Evolutionary conservation across 1,140 invertebrate species (phyloP).

Genomic region (Drosophila melanogaster): DNA sequence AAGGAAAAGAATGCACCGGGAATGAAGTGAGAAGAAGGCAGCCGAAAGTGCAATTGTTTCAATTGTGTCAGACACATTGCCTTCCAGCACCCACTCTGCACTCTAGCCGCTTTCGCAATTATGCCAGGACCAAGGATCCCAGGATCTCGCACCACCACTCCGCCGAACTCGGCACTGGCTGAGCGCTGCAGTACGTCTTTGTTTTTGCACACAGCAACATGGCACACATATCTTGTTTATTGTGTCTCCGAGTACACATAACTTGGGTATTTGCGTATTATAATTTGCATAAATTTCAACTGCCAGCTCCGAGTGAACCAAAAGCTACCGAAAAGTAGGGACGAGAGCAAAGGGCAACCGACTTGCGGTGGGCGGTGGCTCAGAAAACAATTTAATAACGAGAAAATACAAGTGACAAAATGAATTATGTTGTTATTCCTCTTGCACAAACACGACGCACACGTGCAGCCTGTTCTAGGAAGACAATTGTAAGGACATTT

Average conservation of each 20-base stretch:
- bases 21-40: constrained; percentile 17
- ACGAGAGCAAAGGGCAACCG: constrained; percentile 7
- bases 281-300: constrained; percentile 78
- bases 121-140: constrained; percentile 47
- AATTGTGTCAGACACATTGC: constrained; percentile 58
- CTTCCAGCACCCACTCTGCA: constrained; percentile 22
- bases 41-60: constrained; percentile 68
- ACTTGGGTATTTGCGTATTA: constrained; percentile 79
- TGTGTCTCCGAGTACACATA: constrained; percentile 59
- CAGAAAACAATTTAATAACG: constrained; percentile 78
- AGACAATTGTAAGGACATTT: constrained; percentile 20
- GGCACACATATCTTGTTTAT: constrained; percentile 73
- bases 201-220: constrained; percentile 49
- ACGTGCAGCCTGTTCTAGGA: constrained; percentile 5
- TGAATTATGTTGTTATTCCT: constrained; percentile 78
- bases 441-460: constrained; percentile 23
- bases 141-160: neutral
- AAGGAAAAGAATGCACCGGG: constrained; percentile 15
- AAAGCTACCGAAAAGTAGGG: constrained; percentile 1
- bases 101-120: constrained; percentile 61
- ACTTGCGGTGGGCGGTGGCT: constrained; percentile 51
- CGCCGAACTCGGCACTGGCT: neutral
- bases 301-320: constrained; percentile 10
- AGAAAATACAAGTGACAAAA: constrained; percentile 80
- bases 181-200: constrained; percentile 30